Evolutionary conservation across 2,888 invertebrate species (phyloP), one percentile per base, ranked within the genome.

Genomic region (Perizoma flavofasciatum): DNA sequence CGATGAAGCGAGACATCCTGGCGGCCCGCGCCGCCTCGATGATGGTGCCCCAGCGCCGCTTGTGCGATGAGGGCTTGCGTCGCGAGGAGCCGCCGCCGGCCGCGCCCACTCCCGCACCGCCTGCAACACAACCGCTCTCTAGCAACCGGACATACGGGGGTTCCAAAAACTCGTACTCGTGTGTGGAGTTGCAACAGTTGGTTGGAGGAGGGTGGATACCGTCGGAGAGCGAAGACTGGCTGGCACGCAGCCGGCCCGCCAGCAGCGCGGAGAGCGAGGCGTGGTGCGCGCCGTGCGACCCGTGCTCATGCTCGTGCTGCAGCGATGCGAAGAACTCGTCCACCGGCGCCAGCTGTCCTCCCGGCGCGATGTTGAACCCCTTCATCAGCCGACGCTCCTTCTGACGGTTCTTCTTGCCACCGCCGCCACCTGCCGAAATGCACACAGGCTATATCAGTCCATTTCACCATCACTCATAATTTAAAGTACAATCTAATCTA

Each of bases 321-420:
- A 96, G 86, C 11, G 96, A 95, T 5, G 96, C 95, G 71, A 95
- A 94, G 83, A 96, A 95, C 88, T 96, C 96, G 63, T 96, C 96
- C 35, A 96, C 96, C 0, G 96, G 96, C 54, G 96, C 95, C 68
- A 96, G 86, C 65, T 92, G 85, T 32, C 92, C 92, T 61, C 94
- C 92, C 39, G 96, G 95, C 10, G 95, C 96, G 70, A 97, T 97
- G 90, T 98, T 97, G 93, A 98, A 98, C 10, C 84, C 98, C 86
- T 98, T 98, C 97, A 98, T 97, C 57, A 98, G 92, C 1, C 98
- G 94, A 0, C 98, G 94, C 85, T 98, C 98, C 86, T 98, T 97
- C 84, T 97, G 97, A 0, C 98, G 95, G 83, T 98, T 97, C 90
- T 98, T 98, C 88, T 98, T 98, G 57, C 98, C 98, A 68, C 97